Base-by-base conservation (phyloP, 2,888 invertebrate species). In the Argynnis bischoffii region DNA sequence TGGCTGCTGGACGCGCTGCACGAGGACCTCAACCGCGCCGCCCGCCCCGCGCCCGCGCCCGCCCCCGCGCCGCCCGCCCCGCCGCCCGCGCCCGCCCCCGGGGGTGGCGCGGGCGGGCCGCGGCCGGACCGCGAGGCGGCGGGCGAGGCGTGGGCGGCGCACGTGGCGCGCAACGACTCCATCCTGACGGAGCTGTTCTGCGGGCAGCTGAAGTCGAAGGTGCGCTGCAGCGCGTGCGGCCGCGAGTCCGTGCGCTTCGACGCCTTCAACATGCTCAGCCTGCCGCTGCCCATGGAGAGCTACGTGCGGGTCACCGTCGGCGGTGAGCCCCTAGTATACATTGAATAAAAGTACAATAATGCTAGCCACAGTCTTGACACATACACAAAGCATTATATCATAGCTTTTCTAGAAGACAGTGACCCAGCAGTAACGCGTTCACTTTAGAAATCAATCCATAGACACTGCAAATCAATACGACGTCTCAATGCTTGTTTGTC, bases 1-100 rank as follows among this genome's bases (percentile, higher is more conserved):
- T 98, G 98, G 95, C 92, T 98, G 74, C 92, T 98, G 77, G 98
- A 98, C 91, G 96, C 97, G 61, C 93, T 98, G 75, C 98, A 98
- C 88, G 98, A 98, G 92, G 98, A 98, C 88, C 93, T 98, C 73
- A 98, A 98, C 91, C 92, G 98, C 14, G 97, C 97, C 74, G 70
- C 70, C 8, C 69, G 26, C 57, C 64, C 41, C 66, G 59, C 61
- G 47, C 78, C 21, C 95, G 77, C 95, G 2, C 31, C 63, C 53
- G 21, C 66, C 13, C 54, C 71, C 21, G 55, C 67, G n/a, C 56
- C 65, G n/a, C 35, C 71, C 55, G 21, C 57, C 6, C 53, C 69
- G 35, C 55, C 67, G 14, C 18, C 41, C 50, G 18, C 61, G 46
- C 48, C 71, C 53, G 96, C 1, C 97, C 46, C 35, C 26, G 54